Evolutionary conservation across 1,140 invertebrate species (phyloP), one percentile per base, ranked within the genome.

Genomic region (Ostrea denselamellosa): DNA sequence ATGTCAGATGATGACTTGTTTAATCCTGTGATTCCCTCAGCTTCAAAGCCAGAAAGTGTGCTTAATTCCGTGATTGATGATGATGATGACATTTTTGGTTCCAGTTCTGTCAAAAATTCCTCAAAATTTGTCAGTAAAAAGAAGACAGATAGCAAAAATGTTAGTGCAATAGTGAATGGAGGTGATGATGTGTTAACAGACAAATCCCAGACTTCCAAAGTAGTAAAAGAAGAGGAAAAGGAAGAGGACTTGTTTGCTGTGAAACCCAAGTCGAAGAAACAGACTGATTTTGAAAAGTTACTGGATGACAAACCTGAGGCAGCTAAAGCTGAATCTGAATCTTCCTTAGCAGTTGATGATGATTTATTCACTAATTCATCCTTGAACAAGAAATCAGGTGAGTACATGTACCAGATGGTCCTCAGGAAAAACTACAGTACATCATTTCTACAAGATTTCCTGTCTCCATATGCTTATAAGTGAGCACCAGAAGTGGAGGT

Each of bases 171-270:
- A 85, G 52, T 62, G 8, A 84, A 81, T 25, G 87, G 89, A 34
- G 77, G 82, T 85, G 87, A 88, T 44, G 90, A 90, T 52, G 58
- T 90, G 54, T 91, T 90, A 53, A 81, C 77, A 84, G 68, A 71
- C 10, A 89, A 88, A 84, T 1, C 28, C 4, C 83, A 87, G 52
- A 54, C 81, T 44, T 58, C 56, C 12, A 62, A 28, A 68, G 14
- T 56, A 19, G n/a, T 77, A 17, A 84, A 89, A 19, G 90, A 92
- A 68, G 90, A 93, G 62, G 92, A 92, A 68, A 89, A 93, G 62
- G 92, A 92, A 52, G 89, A 88, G 8, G 90, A 92, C 83, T 84
- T 92, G 58, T 92, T 92, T 90, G 84, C 86, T 58, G 88, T n/a
- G 28, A 90, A 91, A 90, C 53, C 87, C 0, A 90, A 90, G 58